Base-by-base conservation (phyloP, 2,888 invertebrate species). In the Nebria salina region DNA sequence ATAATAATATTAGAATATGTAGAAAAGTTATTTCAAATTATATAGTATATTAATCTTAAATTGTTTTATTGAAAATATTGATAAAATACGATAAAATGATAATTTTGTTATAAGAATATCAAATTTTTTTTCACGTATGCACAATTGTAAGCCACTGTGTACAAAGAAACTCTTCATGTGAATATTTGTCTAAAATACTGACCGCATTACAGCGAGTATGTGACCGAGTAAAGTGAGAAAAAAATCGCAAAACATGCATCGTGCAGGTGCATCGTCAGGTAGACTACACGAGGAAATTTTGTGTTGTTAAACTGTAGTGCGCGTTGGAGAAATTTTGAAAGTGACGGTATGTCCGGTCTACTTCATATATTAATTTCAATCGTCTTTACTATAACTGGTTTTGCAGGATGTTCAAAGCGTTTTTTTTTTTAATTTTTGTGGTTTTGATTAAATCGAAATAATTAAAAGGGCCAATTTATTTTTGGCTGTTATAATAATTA, bases 171-270 rank as follows among this genome's bases (percentile, higher is more conserved):
- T 54, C 54, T 54, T 54, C 54, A 54, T 54, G 54, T 54, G 54
- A 54, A 54, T 54, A 54, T 4, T 54, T 8, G 54, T 0, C 7
- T 54, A 54, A 54, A 11, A 54, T 54, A 54, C 7, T 54, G 54
- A 54, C 54, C 54, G 54, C 54, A 54, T 54, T 54, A 54, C 54
- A 54, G 54, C 54, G 54, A 54, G 54, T 54, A 54, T 54, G 54
- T 54, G 54, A 54, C 54, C 54, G 54, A 54, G 11, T 54, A 7
- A 13, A 54, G 54, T 13, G 54, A 20, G 20, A 5, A 54, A 54
- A 54, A 54, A 54, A 54, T 11, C 54, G 13, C 13, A 54, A 5
- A 54, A 54, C 54, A 54, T 54, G 54, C 54, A 54, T 2, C 54
- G 54, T 54, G 54, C 54, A 54, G 54, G 54, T 54, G 54, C 34